These are phyloP conservation scores for Pollachius pollachius DNA, from an alignment of 2,113 vertebrate species.

Conservation along the genomic window DNA sequence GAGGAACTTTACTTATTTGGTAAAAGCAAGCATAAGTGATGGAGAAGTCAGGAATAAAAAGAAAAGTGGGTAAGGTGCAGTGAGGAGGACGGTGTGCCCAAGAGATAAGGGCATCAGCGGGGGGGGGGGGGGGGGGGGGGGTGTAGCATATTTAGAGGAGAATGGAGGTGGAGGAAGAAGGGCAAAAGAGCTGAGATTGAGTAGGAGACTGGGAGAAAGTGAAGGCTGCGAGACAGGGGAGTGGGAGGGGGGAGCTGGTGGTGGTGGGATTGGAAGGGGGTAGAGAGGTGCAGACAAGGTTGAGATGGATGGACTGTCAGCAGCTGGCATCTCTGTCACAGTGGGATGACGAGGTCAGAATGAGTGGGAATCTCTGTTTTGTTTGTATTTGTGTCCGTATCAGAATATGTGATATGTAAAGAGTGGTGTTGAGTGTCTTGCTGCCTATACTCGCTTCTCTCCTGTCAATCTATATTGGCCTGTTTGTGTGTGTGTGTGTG, in stretches of 20 bases:
- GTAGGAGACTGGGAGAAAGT: too few species aligned
- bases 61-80: too few species aligned
- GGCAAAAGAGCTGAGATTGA: too few species aligned
- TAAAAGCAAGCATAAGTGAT: too few species aligned
- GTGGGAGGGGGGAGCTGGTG: background rate
- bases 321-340: conserved; percentile 1
- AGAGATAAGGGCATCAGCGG: too few species aligned
- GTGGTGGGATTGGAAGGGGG: background rate
- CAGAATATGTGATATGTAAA: conserved; percentile 23
- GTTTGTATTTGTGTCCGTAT: conserved; percentile 2
- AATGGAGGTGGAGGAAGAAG: too few species aligned
- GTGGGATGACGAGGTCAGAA: conserved; percentile 20
- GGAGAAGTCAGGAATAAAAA: too few species aligned
- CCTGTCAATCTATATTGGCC: conserved; percentile 18
- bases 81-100: too few species aligned
- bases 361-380: conserved; percentile 4
- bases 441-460: conserved; percentile 54
- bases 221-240: background rate
- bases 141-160: too few species aligned
- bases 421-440: conserved; percentile 50
- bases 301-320: conserved; percentile 55
- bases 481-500: background rate
- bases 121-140: too few species aligned
- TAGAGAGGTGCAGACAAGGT: conserved; percentile 30
- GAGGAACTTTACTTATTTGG: too few species aligned